Base-by-base conservation (phyloP, 2,113 vertebrate genomes). In the Trachemys scripta region DNA sequence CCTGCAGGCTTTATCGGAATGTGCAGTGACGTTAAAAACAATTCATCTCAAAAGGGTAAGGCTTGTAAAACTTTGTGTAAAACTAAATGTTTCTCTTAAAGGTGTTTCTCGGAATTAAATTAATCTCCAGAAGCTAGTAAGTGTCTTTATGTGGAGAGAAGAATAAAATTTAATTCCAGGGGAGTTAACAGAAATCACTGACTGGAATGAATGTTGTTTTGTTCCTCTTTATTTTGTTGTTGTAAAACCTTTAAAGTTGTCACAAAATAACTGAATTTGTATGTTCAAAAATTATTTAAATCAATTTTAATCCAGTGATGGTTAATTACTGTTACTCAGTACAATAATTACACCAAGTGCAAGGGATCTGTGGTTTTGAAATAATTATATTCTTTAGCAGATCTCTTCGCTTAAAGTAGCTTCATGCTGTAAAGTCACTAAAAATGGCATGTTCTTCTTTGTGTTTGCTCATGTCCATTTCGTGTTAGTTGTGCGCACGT, bases 31-130 rank as follows among this genome's bases (percentile, higher is more conserved):
- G 0, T 98, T 99, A 94, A 99, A 99, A 97, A 99, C 98, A 91
- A 99, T 99, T 98, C 99, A 99, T 98, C 99, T 99, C 97, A 99
- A 99, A 98, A 98, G 99, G 99, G 99, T 99, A 98, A 98, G 98
- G 47, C 82, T 83, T 57, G 8, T 78, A 45, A 35, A 83, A 59
- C 24, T 90, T 90, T 22, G 8, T 42, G 9, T 75, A 75, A 75
- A 35, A 47, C 65, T 38, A 38, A n/a, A 45, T 76, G 42, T 14
- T 6, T 25, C 17, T 90, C 38, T 75, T 76, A 25, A 24, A 78
- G 11, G 6, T 25, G 81, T 95, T 72, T 87, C n/a, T 56, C 54
- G 29, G 54, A 24, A 11, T 93, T 92, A 85, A 83, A 79, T 35
- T 38, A 35, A 0, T 84, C 91, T 85, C 42, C 87, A 24, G 11